Base-by-base conservation (phyloP, 2,888 invertebrate species). In the Plemyria rubiginata region DNA sequence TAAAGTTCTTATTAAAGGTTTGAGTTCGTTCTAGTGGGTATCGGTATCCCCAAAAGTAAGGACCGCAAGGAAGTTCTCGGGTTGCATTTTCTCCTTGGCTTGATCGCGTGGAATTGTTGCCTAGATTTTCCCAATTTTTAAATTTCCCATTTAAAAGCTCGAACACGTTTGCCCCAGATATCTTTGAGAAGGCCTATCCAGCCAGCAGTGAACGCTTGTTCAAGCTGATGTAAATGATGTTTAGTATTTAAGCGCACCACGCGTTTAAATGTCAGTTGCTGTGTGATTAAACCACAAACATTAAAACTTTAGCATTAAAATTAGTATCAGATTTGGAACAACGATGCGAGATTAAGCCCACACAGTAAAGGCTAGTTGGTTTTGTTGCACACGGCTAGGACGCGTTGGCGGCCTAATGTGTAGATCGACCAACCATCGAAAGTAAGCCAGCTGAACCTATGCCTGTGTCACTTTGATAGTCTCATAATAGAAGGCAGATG, bases 331-430 rank as follows among this genome's bases (percentile, higher is more conserved):
- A 52, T 58, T 36, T 52, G 29, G 48, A 53, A 52, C 45, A 59
- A 54, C 45, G 52, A 50, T 48, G 38, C n/a, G 1, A 29, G 13
- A 43, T 54, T 43, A 13, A 41, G 36, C 43, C 60, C 50, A 54
- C 54, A 48, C 8, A 7, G 40, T n/a, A 32, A 11, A 38, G 11
- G 36, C 22, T 55, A 36, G 36, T 48, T 22, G 8, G 16, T 48
- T 38, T 41, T 43, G 43, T 54, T 54, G 62, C 70, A 64, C 60
- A 52, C 56, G 60, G 45, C 53, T 22, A 40, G 38, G 16, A 40
- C 41, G 57, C 63, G 60, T 63, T 63, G 63, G 63, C 60, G 62
- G 45, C 64, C 67, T 72, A 62, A 70, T 73, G 69, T 68, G 70
- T 66, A 40, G 22, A 46, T 13, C 43, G 16, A 45, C 45, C 43